Base-by-base conservation (phyloP, 2,797 vertebrate species). In the Diceros bicornis region DNA sequence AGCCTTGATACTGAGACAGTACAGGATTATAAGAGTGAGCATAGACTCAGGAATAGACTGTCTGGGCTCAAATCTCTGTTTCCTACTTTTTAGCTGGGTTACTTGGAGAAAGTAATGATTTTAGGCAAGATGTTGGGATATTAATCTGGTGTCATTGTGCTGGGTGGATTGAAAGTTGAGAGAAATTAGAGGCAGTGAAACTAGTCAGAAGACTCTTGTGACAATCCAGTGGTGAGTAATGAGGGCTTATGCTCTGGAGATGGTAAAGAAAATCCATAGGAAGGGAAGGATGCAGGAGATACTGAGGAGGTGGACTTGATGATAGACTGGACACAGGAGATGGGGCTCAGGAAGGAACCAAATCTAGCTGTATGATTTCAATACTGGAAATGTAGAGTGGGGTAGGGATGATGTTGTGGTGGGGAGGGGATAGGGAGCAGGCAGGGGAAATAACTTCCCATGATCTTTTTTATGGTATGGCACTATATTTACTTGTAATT, bases 371-470 rank as follows among this genome's bases (percentile, higher is more conserved):
- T 21, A 5, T 27, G 50, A 50, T 79, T 83, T 83, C 29, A 59
- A 5, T 16, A 3, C 47, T 83, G 9, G 18, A 47, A 61, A 12
- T 55, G 37, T 59, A 3, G 14, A 37, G 29, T 25, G 2, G 16
- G 44, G 29, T 83, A 82, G 4, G 13, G 37, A 29, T 69, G 7
- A 8, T 41, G 4, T 41, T 64, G 66, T 50, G 21, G 29, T n/a
- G 11, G 1, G 0, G 25, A 47, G 0, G 10, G 7, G 29, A 6
- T 8, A 47, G 34, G 20, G 18, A 71, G 25, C 0, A 2, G 29
- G 50, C 5, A 44, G 32, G 7, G 6, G 2, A 82, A 23, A 9
- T 20, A 20, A 25, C 59, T 66, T 75, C 41, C 47, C 20, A 17
- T 2, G 1, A 17, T 84, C 16, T 1, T 8, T 18, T 44, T 89